A percentile compares a stretch with the other conserved stretches of the same genome.
phyloP scores from a whole-genome alignment of 1,140 invertebrate species.

The Philopotamus ludificatus region DNA sequence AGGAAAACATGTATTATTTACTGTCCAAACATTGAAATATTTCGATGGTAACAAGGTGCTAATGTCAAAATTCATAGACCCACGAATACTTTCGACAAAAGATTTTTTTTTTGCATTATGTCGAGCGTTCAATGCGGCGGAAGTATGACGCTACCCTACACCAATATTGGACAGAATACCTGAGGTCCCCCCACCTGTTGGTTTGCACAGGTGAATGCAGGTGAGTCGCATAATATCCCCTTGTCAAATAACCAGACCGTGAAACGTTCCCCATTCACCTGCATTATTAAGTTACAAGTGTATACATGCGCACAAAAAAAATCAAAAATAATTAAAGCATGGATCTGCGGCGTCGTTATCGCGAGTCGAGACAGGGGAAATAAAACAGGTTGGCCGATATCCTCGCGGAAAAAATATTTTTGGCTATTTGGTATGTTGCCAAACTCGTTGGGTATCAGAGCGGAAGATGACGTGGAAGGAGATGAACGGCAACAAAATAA shows the following conservation, averaged over 20 bases:
- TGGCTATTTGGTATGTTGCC: conserved; percentile 7
- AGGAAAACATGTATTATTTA: no score
- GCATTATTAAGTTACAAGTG: background rate
- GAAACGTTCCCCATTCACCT: background rate
- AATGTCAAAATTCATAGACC: no score
- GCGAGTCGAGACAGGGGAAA: no score
- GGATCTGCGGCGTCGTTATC: no score
- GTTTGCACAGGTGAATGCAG: background rate
- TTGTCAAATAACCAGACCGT: background rate
- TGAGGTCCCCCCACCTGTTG: background rate
- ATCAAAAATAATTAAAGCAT: no score
- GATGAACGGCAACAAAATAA: background rate
- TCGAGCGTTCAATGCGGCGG: no score
- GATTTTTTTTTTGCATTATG: no score
- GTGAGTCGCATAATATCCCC: background rate
- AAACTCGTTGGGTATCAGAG: background rate
- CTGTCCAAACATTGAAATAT: no score
- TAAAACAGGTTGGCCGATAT: background rate
- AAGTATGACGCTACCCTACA: background rate
- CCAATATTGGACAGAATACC: background rate
- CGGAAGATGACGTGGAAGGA: background rate
- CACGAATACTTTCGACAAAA: no score
- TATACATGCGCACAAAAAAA: background rate
- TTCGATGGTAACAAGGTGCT: no score
- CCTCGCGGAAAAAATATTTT: background rate